Base-by-base conservation (phyloP, 2,797 vertebrate genomes). In the Spatula versicolor region DNA sequence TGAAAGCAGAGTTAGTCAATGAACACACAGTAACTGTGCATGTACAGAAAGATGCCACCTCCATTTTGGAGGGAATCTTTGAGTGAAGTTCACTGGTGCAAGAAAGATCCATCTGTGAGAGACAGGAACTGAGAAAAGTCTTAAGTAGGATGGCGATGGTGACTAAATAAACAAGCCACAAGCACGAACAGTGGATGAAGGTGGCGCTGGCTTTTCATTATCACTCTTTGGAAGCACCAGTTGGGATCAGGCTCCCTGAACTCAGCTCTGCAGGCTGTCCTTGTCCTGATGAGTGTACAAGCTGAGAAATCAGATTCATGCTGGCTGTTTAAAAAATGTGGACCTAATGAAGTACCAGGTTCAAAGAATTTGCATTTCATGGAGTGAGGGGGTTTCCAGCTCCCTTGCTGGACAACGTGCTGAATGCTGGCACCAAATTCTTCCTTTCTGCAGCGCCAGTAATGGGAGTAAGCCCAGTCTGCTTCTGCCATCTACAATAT, bases 281-380 rank as follows among this genome's bases (percentile, higher is more conserved):
- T 82, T 86, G 77, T 80, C 87, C 85, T 95, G 77, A 74, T 80
- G 77, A 88, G 54, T 83, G 90, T 96, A 93, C 91, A 95, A 93
- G 90, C 83, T 80, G 78, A 91, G 67, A 94, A 94, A 90, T 93
- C 80, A 92, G 54, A 54, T 92, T 94, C 83, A 48, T 80, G 95
- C 95, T 95, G 95, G 74, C 81, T 77, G 64, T 75, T 94, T 84
- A 18, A 86, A 93, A 95, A 88, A 74, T 60, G 68, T 77, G 54
- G 52, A 90, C 82, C 71, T 92, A 71, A 94, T 74, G 91, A 92
- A 92, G 94, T 76, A 88, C 45, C 64, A 66, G 33, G 68, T 92
- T 86, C 78, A 91, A 74, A 83, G 88, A 80, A 90, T 95, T 96
- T 95, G 75, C 86, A 90, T 96, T 83, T 45, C 21, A 68, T 60